Evolutionary conservation across 1,140 invertebrate species (phyloP), one percentile per base, ranked within the genome.

Genomic region (Andricus grossulariae): DNA sequence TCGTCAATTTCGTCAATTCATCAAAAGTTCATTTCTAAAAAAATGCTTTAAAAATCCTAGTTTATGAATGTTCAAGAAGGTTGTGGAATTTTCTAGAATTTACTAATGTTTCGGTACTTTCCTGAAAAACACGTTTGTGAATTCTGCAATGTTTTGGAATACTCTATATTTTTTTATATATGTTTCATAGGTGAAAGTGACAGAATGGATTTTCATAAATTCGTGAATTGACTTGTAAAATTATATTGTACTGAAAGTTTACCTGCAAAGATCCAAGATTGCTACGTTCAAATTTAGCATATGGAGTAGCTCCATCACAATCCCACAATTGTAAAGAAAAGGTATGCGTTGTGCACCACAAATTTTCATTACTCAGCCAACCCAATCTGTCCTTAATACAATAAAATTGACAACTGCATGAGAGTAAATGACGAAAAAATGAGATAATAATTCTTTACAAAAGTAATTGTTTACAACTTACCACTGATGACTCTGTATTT

Each of bases 401-500:
- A 77, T 75, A 82, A 81, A 84, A 51, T 32, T 45, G 6, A 50
- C 49, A 6, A 76, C 74, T 74, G 80, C 7, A 18, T 52, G 60
- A 50, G 39, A 77, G 78, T 73, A 49, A 74, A 55, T 70, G 78
- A 79, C 11, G 70, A 60, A n/a, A n/a, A 5, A 75, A 25, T 60
- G 71, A 51, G 71, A 71, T 16, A 73, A 52, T 50, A 57, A 60
- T 71, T 50, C 18, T 76, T 57, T 32, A 10, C 39, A 50, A n/a
- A 72, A 39, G 18, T 71, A 55, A 19, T 71, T 73, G 51, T 77
- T 57, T 70, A 80, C 8, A 72, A 76, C 89, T 90, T 86, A 96
- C 95, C 71, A 98, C 94, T 52, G 96, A 95, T 75, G 95, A 95
- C 85, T 97, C 95, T 13, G 96, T 94, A 87, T 98, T 98, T n/a